These are phyloP conservation scores for Panopea generosa DNA, from an alignment of 2,888 invertebrate species.

Conservation along the genomic window DNA sequence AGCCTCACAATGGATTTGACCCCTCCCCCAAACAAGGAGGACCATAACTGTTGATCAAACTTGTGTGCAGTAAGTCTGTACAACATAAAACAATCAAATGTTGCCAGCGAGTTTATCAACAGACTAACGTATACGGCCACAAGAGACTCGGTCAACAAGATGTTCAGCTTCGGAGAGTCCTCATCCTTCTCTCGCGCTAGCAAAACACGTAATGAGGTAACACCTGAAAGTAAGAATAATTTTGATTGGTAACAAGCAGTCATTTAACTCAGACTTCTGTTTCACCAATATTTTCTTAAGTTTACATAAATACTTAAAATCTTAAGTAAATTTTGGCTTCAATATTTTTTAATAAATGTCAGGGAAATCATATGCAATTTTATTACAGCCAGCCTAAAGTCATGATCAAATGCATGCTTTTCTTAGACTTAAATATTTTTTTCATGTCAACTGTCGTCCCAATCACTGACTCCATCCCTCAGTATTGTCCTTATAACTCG, in stretches of 20 bases:
- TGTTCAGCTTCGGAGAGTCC: conserved; percentile 95
- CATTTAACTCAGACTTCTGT: too few relatives aligned
- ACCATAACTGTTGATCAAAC: conserved; percentile 92
- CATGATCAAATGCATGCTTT: too few relatives aligned
- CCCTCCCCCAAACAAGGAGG: conserved; percentile 85
- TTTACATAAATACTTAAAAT: too few relatives aligned
- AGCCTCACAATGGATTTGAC: conserved; percentile 83
- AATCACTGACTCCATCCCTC: too few relatives aligned
- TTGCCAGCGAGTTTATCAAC: conserved; percentile 95
- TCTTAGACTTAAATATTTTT: too few relatives aligned
- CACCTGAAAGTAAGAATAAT: conserved; percentile 88
- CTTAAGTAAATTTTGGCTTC: too few relatives aligned
- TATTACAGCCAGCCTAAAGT: too few relatives aligned
- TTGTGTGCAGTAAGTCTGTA: conserved; percentile 91
- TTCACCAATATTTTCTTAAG: too few relatives aligned
- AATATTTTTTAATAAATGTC: too few relatives aligned
- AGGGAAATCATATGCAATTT: too few relatives aligned
- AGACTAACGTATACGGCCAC: conserved; percentile 96
- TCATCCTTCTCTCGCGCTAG: conserved; percentile 97
- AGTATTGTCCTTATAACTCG: too few relatives aligned
- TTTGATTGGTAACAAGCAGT: neutral
- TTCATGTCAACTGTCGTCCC: too few relatives aligned
- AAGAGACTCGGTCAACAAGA: conserved; percentile 96
- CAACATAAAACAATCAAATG: conserved; percentile 96
- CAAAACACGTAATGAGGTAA: conserved; percentile 95